phyloP scores from a whole-genome alignment of 2,113 vertebrate species.

The Anguilla japonica region DNA sequence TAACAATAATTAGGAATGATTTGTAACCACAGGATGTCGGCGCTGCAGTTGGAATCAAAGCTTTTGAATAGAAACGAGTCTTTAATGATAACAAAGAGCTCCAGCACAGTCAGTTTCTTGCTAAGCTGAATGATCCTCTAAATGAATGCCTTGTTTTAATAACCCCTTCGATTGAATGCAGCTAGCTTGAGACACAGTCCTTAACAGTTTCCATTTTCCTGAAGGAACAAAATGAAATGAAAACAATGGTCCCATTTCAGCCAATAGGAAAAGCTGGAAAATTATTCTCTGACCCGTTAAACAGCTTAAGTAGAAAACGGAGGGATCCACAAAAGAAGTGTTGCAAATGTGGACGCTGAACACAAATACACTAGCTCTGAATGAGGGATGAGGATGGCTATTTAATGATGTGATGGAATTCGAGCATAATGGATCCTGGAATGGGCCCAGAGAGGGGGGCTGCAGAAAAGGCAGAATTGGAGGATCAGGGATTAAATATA shows the following conservation, averaged over 20 bases:
- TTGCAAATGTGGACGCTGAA: too few relatives aligned
- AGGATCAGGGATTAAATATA: too few relatives aligned
- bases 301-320: too few relatives aligned
- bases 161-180: neutral
- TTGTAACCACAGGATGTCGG: neutral
- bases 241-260: neutral
- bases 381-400: too few relatives aligned
- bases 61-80: neutral
- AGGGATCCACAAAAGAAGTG: too few relatives aligned
- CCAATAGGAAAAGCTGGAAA: neutral
- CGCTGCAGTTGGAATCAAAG: slow-evolving; percentile 1
- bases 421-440: too few relatives aligned
- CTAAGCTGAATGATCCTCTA: neutral
- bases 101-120: neutral
- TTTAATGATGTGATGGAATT: too few relatives aligned
- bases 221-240: neutral
- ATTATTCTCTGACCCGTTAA: neutral
- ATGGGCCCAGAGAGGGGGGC: too few relatives aligned
- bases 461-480: too few relatives aligned
- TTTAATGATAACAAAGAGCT: neutral
- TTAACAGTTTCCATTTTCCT: neutral
- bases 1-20: neutral
- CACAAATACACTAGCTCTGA: too few relatives aligned
- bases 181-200: neutral
- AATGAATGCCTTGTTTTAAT: neutral